phyloP scores from a whole-genome alignment of 2,113 vertebrate species.

The Oreotrochilus melanogaster region DNA sequence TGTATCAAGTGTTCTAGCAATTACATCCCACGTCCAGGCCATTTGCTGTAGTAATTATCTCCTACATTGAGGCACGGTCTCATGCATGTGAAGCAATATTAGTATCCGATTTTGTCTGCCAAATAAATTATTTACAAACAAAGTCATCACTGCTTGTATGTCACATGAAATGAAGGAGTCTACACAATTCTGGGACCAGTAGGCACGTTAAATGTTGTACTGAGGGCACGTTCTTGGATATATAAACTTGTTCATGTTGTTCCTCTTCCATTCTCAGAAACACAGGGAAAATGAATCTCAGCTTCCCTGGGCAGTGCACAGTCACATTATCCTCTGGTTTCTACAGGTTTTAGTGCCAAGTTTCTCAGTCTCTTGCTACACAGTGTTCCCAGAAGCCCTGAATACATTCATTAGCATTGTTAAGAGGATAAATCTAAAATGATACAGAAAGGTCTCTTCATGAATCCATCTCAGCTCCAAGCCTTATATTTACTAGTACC shows the following conservation, averaged over 20 bases:
- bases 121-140: neutral
- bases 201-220: neutral
- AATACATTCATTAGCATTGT: neutral
- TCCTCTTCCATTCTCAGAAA: neutral
- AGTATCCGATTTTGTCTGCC: neutral
- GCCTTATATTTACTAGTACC: neutral
- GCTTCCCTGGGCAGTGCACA: neutral
- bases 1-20: neutral
- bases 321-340: neutral
- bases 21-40: neutral
- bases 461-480: neutral
- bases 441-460: neutral
- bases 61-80: neutral
- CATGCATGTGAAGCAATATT: neutral
- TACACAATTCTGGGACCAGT: neutral
- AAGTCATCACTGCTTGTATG: neutral
- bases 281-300: neutral
- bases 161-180: neutral
- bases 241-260: neutral
- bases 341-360: neutral
- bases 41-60: neutral
- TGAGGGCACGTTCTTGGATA: neutral
- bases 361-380: neutral
- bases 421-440: neutral
- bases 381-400: neutral